These are phyloP conservation scores for Etheostoma cragini DNA, from an alignment of 2,113 vertebrate genomes.

Conservation along the genomic window DNA sequence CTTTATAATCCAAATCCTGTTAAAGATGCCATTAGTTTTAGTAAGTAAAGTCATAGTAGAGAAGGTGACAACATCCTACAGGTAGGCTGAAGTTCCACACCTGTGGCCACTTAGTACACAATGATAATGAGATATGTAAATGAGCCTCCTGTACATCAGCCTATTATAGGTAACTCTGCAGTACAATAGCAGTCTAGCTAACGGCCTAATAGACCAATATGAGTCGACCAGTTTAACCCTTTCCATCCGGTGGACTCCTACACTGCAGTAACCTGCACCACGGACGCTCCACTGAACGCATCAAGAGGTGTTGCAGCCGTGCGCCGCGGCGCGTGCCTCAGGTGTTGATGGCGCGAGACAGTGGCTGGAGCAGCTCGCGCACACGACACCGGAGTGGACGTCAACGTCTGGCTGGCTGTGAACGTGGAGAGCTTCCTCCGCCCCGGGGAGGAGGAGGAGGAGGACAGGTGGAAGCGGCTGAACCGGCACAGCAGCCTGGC, in stretches of 20 bases:
- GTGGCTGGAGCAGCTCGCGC: conserved; percentile 11
- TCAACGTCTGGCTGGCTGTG: background rate
- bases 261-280: background rate
- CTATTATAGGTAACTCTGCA: too few species aligned
- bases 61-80: background rate
- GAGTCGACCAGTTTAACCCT: background rate
- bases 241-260: too few species aligned
- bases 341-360: conserved; percentile 37
- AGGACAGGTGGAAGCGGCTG: too few species aligned
- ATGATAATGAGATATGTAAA: background rate
- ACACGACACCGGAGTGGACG: background rate
- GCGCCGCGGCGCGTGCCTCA: conserved; percentile 39
- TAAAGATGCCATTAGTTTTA: background rate
- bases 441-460: too few species aligned
- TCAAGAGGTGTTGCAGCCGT: conserved; percentile 9
- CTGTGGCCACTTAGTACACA: background rate
- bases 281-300: background rate
- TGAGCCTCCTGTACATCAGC: too few species aligned
- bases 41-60: background rate
- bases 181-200: too few species aligned
- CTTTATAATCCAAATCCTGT: background rate
- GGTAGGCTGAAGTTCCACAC: background rate
- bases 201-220: background rate
- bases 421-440: background rate
- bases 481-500: too few species aligned